Conservation (phyloP, 2,113 vertebrate genomes). For the Dissostichus mawsoni region DNA sequence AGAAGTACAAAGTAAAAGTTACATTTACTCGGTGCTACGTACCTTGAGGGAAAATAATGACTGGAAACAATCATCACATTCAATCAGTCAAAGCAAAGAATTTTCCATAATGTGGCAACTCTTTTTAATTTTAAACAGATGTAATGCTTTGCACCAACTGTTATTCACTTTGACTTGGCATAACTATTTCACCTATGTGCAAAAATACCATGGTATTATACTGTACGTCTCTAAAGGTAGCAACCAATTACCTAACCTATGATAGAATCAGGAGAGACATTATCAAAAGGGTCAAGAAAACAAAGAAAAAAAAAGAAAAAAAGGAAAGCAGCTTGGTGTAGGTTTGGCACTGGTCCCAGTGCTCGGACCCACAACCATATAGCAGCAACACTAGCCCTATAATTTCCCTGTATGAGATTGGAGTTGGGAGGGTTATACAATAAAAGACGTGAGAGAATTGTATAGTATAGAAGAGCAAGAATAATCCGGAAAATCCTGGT, state of each 20-base stretch:
- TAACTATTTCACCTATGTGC: constrained; percentile 11
- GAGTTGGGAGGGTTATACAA: not conserved
- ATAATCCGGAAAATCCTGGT: not conserved
- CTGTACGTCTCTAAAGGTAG: constrained; percentile 15
- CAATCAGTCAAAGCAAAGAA: constrained; percentile 57
- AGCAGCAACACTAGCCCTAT: not conserved
- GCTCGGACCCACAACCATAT: not conserved
- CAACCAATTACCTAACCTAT: constrained; percentile 19
- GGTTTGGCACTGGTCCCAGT: constrained; percentile 19
- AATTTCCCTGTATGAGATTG: not conserved
- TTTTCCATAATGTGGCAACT: constrained; percentile 42
- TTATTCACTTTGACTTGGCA: constrained; percentile 8
- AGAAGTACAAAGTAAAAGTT: constrained; percentile 35
- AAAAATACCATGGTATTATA: constrained; percentile 12
- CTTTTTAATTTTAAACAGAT: constrained; percentile 63
- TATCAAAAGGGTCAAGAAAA: constrained; percentile 27
- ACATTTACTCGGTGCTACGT: constrained; percentile 37
- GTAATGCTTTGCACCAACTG: constrained; percentile 8
- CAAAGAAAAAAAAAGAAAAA: constrained; percentile 17
- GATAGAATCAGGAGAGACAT: constrained; percentile 9
- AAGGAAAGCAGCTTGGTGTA: not conserved
- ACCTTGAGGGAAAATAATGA: constrained; percentile 45
- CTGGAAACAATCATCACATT: constrained; percentile 62
- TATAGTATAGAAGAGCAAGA: too few relatives aligned
- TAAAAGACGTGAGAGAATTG: constrained; percentile 4